Evolutionary conservation across 2,888 invertebrate species (phyloP).

Genomic region (Unio delphinus): DNA sequence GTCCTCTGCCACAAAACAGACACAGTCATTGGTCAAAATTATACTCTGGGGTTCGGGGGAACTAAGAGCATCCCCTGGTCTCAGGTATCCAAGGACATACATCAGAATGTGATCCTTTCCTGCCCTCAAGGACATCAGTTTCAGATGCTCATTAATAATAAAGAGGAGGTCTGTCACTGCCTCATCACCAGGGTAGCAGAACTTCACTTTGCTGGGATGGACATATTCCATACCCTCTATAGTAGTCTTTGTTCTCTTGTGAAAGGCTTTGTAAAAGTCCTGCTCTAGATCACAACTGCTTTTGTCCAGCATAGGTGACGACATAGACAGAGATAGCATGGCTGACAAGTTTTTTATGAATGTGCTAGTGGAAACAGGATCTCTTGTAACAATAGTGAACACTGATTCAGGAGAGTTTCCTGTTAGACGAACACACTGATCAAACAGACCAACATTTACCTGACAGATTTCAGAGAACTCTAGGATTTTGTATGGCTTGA

Average conservation of each 20-base stretch:
- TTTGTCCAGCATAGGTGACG: constrained; percentile 60
- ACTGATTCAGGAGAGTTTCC: constrained; percentile 55
- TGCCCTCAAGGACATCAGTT: constrained; percentile 19
- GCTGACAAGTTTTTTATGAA: constrained; percentile 58
- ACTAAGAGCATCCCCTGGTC: constrained; percentile 21
- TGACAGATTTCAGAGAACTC: constrained; percentile 60
- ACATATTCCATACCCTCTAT: constrained; percentile 61
- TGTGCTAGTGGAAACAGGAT: constrained; percentile 49
- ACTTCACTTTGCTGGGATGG: constrained; percentile 62
- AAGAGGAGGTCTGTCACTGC: constrained; percentile 61
- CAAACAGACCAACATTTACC: constrained; percentile 66
- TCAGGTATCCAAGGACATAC: constrained; percentile 52
- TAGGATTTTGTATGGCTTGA: constrained; percentile 55
- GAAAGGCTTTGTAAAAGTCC: constrained; percentile 64
- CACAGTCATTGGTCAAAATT: constrained; percentile 59
- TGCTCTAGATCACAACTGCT: constrained; percentile 55
- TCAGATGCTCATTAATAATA: constrained; percentile 55
- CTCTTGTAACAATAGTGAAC: constrained; percentile 59
- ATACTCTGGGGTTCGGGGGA: constrained; percentile 52
- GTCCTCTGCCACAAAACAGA: constrained; percentile 65
- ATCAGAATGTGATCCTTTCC: constrained; percentile 50
- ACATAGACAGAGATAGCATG: constrained; percentile 46
- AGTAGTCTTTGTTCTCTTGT: constrained; percentile 52
- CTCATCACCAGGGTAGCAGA: constrained; percentile 68
- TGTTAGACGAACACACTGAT: constrained; percentile 66